Evolutionary conservation across 1,140 invertebrate species (phyloP).

Genomic region (Chironomus tepperi): DNA sequence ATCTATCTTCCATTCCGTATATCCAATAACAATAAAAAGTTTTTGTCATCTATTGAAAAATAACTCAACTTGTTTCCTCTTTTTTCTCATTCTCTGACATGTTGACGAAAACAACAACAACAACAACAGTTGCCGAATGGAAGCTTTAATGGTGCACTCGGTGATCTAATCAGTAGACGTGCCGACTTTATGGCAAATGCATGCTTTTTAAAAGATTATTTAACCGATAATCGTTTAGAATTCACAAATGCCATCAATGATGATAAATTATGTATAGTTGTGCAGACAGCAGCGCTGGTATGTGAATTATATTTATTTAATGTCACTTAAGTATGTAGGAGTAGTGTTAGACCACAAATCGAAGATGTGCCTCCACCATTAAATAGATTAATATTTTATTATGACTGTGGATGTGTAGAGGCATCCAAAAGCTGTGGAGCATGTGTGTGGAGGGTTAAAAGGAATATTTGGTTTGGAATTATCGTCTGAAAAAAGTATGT

Average conservation of each 20-base stretch:
- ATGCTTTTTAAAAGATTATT: constrained; percentile 26
- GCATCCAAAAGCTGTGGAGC: not conserved
- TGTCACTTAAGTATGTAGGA: not conserved
- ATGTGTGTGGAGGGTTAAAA: not conserved
- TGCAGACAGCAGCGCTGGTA: constrained; percentile 24
- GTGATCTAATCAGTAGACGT: constrained; percentile 24
- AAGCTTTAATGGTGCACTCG: constrained; percentile 24
- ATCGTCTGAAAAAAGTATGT: too few relatives aligned
- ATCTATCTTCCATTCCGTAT: not conserved
- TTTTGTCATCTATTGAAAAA: not conserved
- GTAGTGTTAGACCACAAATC: not conserved
- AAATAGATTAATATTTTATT: constrained; percentile 19
- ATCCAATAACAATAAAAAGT: not conserved
- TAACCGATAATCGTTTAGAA: constrained; percentile 13
- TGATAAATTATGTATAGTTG: constrained; percentile 25
- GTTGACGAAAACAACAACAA: too few relatives aligned
- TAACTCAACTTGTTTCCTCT: not conserved
- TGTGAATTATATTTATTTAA: not conserved
- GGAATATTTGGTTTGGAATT: too few relatives aligned
- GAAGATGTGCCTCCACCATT: not conserved
- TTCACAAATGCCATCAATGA: constrained; percentile 24
- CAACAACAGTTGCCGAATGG: constrained; percentile 3
- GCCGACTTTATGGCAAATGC: constrained; percentile 24
- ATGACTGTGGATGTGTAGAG: not conserved
- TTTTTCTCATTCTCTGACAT: not conserved